Evolutionary conservation across 1,140 invertebrate species (phyloP).

Genomic region (Steinernema khuongi): DNA sequence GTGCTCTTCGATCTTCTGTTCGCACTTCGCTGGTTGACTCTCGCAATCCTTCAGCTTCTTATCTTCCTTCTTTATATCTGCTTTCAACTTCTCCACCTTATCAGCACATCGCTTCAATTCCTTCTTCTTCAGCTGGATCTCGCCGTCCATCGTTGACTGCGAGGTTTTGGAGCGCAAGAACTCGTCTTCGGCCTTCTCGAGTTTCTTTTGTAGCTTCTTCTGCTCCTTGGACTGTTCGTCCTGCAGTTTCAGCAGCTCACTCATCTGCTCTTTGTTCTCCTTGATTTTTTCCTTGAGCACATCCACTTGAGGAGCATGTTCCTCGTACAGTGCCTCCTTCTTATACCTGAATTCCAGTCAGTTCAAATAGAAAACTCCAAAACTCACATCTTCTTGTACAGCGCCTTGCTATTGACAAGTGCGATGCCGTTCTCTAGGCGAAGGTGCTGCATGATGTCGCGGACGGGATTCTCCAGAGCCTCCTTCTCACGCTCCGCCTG

Average conservation of each 20-base stretch:
- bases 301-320: constrained; percentile 1
- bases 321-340: constrained; percentile 21
- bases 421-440: constrained; percentile 46
- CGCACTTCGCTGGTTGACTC: constrained; percentile 18
- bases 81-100: constrained; percentile 33
- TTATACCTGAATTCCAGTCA: neutral
- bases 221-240: constrained; percentile 27
- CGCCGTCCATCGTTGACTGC: neutral
- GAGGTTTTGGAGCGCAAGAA: neutral
- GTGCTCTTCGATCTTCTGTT: constrained; percentile 31
- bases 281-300: constrained; percentile 24
- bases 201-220: constrained; percentile 21
- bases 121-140: constrained; percentile 21
- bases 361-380: neutral
- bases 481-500: constrained; percentile 83
- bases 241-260: constrained; percentile 33
- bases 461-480: constrained; percentile 67
- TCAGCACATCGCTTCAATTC: constrained; percentile 24
- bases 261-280: constrained; percentile 30
- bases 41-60: constrained; percentile 33
- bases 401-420: constrained; percentile 35
- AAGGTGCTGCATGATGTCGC: constrained; percentile 33
- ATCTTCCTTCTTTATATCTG: constrained; percentile 35
- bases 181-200: constrained; percentile 16
- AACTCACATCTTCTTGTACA: constrained; percentile 28